Percentiles rank a stretch among this genome's conserved stretches.
Conservation (phyloP, 1,140 invertebrate species). For the Bombus balteatus region DNA sequence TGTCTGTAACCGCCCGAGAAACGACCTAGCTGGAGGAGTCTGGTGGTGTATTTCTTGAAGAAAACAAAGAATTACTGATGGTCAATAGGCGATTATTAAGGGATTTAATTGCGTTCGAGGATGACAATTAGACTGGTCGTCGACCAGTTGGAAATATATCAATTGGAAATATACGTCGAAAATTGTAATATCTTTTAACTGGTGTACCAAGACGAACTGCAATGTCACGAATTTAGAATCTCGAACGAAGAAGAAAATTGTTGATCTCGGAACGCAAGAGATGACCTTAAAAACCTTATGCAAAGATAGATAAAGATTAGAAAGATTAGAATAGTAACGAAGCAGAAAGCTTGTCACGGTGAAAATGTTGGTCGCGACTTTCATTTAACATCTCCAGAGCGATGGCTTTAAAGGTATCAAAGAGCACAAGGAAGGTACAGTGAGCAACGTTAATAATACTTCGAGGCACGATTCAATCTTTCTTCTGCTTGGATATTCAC, state of each 20-base stretch:
- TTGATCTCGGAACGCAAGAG: neutral
- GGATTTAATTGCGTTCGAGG: slow-evolving; percentile 21
- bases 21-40: neutral
- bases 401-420: slow-evolving; percentile 35
- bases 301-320: too few relatives aligned
- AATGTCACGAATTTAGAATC: too few relatives aligned
- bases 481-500: slow-evolving; percentile 46
- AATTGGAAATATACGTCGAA: neutral
- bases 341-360: neutral
- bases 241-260: neutral
- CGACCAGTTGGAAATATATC: too few relatives aligned
- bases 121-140: neutral
- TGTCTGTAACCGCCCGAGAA: neutral
- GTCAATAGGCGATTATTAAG: slow-evolving; percentile 16
- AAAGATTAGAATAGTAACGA: neutral
- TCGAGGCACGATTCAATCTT: slow-evolving; percentile 31
- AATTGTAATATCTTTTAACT: neutral
- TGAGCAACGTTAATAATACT: slow-evolving; percentile 40
- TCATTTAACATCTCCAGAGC: slow-evolving; percentile 28
- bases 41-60: neutral
- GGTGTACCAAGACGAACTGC: neutral
- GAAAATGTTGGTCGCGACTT: slow-evolving; percentile 14
- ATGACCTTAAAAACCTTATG: neutral
- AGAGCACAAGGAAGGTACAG: slow-evolving; percentile 1
- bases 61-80: slow-evolving; percentile 3